Evolutionary conservation across 1,140 invertebrate genomes (phyloP).

Genomic region (Caligus rogercresseyi): DNA sequence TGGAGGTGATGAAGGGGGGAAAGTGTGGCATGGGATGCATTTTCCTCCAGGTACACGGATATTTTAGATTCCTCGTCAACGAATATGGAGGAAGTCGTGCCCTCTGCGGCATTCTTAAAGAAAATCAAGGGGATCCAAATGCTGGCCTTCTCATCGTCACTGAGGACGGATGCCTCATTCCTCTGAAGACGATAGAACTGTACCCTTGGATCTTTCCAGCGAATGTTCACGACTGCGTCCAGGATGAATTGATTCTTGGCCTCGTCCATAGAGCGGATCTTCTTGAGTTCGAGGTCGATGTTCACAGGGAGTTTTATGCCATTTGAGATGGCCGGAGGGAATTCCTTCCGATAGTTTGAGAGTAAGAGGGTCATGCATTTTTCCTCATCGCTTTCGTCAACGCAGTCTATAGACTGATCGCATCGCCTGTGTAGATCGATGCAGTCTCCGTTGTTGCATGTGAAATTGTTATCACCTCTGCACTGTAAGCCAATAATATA

Average conservation of each 20-base stretch:
- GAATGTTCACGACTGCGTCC: neutral
- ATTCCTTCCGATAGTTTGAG: neutral
- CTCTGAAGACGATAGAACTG: neutral
- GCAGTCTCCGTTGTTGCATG: conserved; percentile 20
- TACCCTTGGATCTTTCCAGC: neutral
- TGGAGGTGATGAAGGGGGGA: too few relatives aligned
- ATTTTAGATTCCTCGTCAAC: neutral
- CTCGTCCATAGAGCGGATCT: neutral
- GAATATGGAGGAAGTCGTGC: neutral
- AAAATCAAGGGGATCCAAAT: neutral
- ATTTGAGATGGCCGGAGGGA: neutral
- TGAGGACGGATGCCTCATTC: neutral
- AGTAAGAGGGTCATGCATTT: neutral
- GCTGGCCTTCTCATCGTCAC: neutral
- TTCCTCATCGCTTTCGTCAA: conserved; percentile 20
- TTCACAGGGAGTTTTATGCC: neutral
- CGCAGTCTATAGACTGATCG: conserved; percentile 16
- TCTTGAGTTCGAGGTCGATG: neutral
- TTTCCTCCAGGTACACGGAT: too few relatives aligned
- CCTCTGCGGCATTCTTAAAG: neutral
- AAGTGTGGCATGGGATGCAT: too few relatives aligned
- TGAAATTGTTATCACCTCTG: conserved; percentile 7
- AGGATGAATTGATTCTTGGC: neutral
- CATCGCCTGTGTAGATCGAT: conserved; percentile 16
- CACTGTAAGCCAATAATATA: too few relatives aligned